phyloP scores from a whole-genome alignment of 2,797 vertebrate species.

The Limnodromus scolopaceus region DNA sequence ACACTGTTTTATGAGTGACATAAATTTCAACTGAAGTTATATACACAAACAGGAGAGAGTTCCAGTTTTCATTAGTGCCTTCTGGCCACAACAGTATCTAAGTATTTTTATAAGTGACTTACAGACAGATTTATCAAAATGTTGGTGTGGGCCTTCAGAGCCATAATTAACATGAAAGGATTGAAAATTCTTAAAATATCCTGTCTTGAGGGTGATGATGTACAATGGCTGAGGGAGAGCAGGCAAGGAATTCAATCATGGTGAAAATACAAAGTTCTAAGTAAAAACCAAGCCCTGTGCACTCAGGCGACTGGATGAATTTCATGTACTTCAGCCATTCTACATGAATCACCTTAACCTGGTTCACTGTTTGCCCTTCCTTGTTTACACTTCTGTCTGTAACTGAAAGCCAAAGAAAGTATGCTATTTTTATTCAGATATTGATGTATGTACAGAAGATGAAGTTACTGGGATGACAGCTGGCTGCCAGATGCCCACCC shows the following conservation, averaged over 20 bases:
- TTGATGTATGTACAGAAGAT: not conserved
- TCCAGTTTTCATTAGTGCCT: not conserved
- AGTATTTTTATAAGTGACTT: not conserved
- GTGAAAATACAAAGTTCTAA: not conserved
- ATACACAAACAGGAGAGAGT: not conserved
- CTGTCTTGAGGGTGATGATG: not conserved
- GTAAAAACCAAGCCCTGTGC: not conserved
- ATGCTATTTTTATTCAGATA: not conserved
- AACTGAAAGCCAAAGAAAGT: not conserved
- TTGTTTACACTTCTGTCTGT: not conserved
- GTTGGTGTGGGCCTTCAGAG: not conserved
- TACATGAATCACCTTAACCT: not conserved
- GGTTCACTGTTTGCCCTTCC: not conserved
- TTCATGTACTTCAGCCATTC: not conserved
- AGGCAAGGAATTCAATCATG: not conserved
- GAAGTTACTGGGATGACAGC: not conserved
- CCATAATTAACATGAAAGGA: not conserved
- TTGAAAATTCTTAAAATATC: not conserved
- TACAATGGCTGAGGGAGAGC: not conserved
- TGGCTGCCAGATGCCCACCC: not conserved
- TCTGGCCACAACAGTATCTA: not conserved
- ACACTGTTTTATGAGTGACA: not conserved
- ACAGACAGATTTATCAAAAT: not conserved
- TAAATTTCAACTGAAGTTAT: not conserved
- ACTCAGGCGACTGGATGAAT: not conserved